Conservation (phyloP, 2,888 invertebrate genomes). For the Tachina fera region DNA sequence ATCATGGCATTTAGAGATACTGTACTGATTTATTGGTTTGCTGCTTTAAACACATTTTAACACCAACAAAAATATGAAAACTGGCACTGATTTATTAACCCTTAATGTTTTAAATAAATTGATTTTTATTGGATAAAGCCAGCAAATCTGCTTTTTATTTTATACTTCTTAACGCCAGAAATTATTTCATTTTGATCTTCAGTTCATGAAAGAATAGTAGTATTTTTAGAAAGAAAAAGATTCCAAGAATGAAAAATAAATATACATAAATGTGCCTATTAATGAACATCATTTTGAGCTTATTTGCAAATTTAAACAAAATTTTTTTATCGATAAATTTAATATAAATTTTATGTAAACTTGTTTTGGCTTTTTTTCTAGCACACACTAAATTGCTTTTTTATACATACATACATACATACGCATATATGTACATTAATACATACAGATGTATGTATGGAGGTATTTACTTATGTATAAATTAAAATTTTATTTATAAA, state of each 20-base stretch:
- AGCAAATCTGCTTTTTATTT: neutral
- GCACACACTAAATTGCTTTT: neutral
- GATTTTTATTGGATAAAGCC: neutral
- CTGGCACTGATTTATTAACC: too few species aligned
- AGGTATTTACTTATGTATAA: too few species aligned
- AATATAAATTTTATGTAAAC: constrained; percentile 2
- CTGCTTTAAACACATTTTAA: too few species aligned
- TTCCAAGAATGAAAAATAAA: constrained; percentile 43
- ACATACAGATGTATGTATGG: neutral
- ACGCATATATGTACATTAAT: neutral
- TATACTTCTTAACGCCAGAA: neutral
- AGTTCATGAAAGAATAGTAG: constrained; percentile 35
- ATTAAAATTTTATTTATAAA: constrained; percentile 40
- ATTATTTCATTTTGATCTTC: neutral
- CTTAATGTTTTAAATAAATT: neutral
- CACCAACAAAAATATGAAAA: too few species aligned
- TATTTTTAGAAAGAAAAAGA: constrained; percentile 31
- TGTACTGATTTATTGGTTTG: too few species aligned
- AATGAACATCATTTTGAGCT: constrained; percentile 56
- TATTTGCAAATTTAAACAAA: constrained; percentile 57
- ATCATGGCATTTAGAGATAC: too few species aligned
- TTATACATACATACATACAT: too few species aligned
- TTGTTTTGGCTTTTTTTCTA: constrained; percentile 43
- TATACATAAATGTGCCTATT: constrained; percentile 64
- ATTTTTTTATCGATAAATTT: constrained; percentile 11